Base-by-base conservation (phyloP, 2,888 invertebrate species). In the Carpatolechia fugitivella region DNA sequence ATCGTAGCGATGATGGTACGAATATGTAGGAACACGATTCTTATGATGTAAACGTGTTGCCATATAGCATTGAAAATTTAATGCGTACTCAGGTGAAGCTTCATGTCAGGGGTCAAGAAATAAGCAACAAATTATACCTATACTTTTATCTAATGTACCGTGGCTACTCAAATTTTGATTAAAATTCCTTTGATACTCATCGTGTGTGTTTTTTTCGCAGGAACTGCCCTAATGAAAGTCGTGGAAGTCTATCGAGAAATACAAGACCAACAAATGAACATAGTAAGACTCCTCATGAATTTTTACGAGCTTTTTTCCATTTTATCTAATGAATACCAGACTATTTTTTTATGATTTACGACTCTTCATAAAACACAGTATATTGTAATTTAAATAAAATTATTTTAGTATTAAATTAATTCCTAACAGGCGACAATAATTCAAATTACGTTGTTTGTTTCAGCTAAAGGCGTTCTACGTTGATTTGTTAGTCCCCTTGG, bases 381-480 rank as follows among this genome's bases (percentile, higher is more conserved):
- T 33, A 33, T 33, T 33, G 33, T 10, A 6, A 33, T 33, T 33
- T 33, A 8, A 8, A 4, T 30, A 8, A 6, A 30, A 24, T 24
- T 24, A 6, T 24, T 24, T 24, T 24, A 24, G 24, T 24, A 24
- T 6, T 24, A 24, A 24, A 24, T 24, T 24, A 24, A 24, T 24
- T 24, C 3, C 3, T 4, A 24, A 6, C 24, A 24, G 24, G 6
- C 24, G 24, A n/a, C 6, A 29, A n/a, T 6, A 13, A 29, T 29
- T 44, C 20, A 24, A 44, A 13, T 29, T 6, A 1, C 47, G 47
- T 20, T 14, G n/a, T 52, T 56, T 78, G 67, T 83, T 84, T 65
- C 92, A 98, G 98, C 86, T 98, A 68, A 98, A 98, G 91, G 97
- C 97, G 29, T 97, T 98, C 85, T 97, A 98, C 90, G 97, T 97